Conservation (phyloP, 2,888 invertebrate species). For the Diarsia mendica region DNA sequence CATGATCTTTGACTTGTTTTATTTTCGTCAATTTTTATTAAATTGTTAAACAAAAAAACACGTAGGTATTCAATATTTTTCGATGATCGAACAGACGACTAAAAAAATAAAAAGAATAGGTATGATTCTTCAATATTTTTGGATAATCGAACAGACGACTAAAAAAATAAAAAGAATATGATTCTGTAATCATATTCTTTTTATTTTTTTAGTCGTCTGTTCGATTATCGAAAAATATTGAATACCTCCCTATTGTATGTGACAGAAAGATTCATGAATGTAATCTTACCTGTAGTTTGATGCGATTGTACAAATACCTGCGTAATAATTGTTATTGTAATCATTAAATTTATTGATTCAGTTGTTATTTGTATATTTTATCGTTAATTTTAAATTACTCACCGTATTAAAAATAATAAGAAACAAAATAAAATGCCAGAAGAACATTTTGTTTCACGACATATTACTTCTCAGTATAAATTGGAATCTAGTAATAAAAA, state of each 20-base stretch:
- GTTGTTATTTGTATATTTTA: constrained; percentile 5
- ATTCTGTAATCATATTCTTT: no score
- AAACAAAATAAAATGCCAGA: constrained; percentile 55
- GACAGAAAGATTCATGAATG: not conserved
- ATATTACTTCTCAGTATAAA: constrained; percentile 38
- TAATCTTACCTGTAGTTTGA: constrained; percentile 18
- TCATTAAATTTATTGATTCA: not conserved
- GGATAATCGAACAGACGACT: no score
- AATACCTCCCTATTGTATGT: not conserved
- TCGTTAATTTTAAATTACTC: constrained; percentile 44
- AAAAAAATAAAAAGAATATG: no score
- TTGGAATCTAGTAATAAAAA: constrained; percentile 48
- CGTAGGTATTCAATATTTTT: no score
- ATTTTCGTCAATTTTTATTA: no score
- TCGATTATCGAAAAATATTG: no score
- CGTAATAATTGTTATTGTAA: not conserved
- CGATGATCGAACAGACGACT: no score
- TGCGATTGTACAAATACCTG: constrained; percentile 25
- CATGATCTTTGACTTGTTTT: no score
- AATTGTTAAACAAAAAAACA: no score
- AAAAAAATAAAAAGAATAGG: no score
- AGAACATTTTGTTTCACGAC: constrained; percentile 60
- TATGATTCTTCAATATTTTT: no score
- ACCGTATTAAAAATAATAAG: constrained; percentile 56
- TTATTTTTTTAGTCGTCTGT: no score